Evolutionary conservation across 2,888 invertebrate genomes (phyloP), one percentile per base, ranked within the genome.

Genomic region (Leptothorax acervorum): DNA sequence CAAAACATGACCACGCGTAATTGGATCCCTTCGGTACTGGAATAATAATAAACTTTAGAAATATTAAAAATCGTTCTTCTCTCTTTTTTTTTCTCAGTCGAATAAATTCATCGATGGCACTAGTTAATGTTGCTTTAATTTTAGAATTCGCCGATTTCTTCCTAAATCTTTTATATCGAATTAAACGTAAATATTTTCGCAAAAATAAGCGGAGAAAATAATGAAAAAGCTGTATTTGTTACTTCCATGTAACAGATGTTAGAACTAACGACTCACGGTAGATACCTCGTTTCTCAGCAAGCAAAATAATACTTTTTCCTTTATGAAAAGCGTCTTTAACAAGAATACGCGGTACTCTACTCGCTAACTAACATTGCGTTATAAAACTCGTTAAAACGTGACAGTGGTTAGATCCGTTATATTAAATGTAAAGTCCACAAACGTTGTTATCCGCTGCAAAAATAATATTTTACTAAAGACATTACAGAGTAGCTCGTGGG

Each of bases 21-120:
- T 90, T 90, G 85, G 76, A 85, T 87, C 87, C 84, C 82, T 18
- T 28, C n/a, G 83, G 57, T 63, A 66, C 75, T 83, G 18, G 73
- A 55, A 55, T 48, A 74, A 85, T 86, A 39, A 86, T 70, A 81
- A 86, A 84, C 62, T 82, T 86, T 18, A 31, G 39, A 53, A 78
- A 74, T 86, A 78, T 84, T 81, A 51, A 70, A 83, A 73, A 86
- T 85, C 68, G 39, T 53, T 45, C 15, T 57, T n/a, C 35, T 66
- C 82, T 53, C 23, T 23, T 53, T 6, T 73, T 71, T 71, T 83
- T 18, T 70, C 23, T 23, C 3, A 42, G 11, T 60, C 39, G 12
- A 71, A 81, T 28, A 60, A 39, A 62, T 48, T 48, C 39, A 6
- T 11, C 1, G 45, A 11, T 39, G 4, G 8, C 23, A 12, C 12